Base-by-base conservation (phyloP, 2,888 invertebrate genomes). In the Lamellibrachia columna region DNA sequence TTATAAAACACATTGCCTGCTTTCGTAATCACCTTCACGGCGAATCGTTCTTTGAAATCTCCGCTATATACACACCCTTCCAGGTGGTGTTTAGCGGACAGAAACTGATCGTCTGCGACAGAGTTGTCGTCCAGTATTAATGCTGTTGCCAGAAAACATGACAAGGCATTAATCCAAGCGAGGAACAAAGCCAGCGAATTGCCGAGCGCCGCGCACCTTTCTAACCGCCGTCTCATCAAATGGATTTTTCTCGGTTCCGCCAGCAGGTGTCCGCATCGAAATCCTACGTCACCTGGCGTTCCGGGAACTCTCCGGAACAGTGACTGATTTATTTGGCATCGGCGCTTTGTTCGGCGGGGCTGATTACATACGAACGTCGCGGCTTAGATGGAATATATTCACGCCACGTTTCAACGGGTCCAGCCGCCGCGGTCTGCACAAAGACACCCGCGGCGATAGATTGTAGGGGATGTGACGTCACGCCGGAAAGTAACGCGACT, bases 151-250 rank as follows among this genome's bases (percentile, higher is more conserved):
- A 75, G 22, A 75, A 75, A 11, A 75, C 75, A 75, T 4, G 75
- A 75, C 75, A 15, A 75, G 75, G 75, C 75, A 75, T 75, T 75
- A 75, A 75, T 75, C 75, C 75, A 75, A 75, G 75, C 75, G 75
- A 75, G 22, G 75, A 75, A 75, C 75, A 75, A 75, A 75, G 75
- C 75, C 22, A 11, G 22, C 22, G n/a, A 75, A 75, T 22, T 1
- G 15, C 75, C 75, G 3, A 22, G 15, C 75, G 75, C 22, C 22
- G 4, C 55, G 55, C 75, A 75, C 75, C 75, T 75, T 75, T 75
- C 75, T n/a, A 75, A n/a, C 75, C 75, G 75, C 75, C 75, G 22
- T 75, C 75, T 15, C 22, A 75, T 75, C 75, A 75, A 75, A 75
- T 75, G 75, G 75, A 75, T 75, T 75, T n/a, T 75, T 22, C 75